A percentile compares a stretch with the other conserved stretches of the same genome.
phyloP scores from a whole-genome alignment of 2,888 invertebrate species.

The Muscina levida region DNA sequence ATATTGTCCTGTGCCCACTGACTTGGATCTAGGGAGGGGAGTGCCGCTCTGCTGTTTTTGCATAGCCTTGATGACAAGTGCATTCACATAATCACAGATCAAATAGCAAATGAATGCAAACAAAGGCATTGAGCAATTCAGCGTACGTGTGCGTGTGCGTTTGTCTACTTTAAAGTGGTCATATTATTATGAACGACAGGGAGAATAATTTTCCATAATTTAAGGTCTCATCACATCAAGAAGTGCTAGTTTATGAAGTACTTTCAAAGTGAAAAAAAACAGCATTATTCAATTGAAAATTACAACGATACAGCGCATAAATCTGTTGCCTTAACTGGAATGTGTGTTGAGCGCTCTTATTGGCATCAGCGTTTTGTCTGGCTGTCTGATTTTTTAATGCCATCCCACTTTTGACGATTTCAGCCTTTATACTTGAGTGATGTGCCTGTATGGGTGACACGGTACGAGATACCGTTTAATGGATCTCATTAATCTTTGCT shows the following conservation, averaged over 20 bases:
- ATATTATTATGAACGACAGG: neutral
- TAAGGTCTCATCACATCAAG: neutral
- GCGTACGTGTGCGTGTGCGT: neutral
- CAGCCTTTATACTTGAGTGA: neutral
- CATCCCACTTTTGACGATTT: neutral
- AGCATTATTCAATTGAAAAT: too few species aligned
- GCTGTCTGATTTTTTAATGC: too few species aligned
- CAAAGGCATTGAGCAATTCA: conserved; percentile 44
- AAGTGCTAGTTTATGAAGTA: too few species aligned
- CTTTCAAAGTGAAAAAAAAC: too few species aligned
- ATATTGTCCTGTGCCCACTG: conserved; percentile 1
- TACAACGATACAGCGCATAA: too few species aligned
- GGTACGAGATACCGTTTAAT: conserved; percentile 32
- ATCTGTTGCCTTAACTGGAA: too few species aligned
- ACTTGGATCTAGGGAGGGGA: too few species aligned
- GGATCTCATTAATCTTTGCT: conserved; percentile 55
- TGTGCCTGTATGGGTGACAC: conserved; percentile 20
- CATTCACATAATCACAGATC: conserved; percentile 57
- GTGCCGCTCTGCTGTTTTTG: too few species aligned
- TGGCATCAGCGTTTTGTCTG: too few species aligned
- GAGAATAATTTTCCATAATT: conserved; percentile 26
- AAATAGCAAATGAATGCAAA: conserved; percentile 45
- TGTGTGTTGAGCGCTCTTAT: too few species aligned
- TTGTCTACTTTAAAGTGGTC: neutral
- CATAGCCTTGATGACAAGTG: conserved; percentile 46